Conservation (phyloP, 2,888 invertebrate species). For the Idaea dimidiata region DNA sequence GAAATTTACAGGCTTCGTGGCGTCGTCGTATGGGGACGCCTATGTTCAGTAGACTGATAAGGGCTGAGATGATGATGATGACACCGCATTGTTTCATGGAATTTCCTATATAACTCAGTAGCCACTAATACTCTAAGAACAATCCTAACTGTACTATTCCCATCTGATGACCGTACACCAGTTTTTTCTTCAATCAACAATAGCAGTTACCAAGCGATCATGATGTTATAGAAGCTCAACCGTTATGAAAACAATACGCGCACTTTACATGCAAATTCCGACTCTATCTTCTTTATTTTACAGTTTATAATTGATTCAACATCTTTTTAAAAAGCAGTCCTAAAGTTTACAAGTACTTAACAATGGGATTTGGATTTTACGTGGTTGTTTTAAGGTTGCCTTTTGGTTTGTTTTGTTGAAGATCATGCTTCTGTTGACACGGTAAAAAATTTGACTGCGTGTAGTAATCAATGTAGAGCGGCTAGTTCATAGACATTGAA, state of each 20-base stretch:
- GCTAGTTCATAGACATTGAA: not conserved
- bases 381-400: not conserved
- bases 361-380: not conserved
- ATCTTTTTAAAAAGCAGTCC: not conserved
- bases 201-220: constrained; percentile 59
- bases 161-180: not conserved
- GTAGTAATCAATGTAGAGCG: constrained; percentile 1
- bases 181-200: constrained; percentile 51
- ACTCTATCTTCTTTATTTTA: not conserved
- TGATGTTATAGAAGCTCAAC: constrained; percentile 59
- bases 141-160: not conserved
- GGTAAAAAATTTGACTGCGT: not conserved
- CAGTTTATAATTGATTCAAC: not conserved
- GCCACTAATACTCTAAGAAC: not conserved
- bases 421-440: constrained; percentile 1
- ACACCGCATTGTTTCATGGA: not conserved
- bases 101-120: not conserved
- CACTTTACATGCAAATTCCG: constrained; percentile 3
- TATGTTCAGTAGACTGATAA: too few relatives aligned
- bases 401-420: not conserved
- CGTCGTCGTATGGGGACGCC: too few relatives aligned
- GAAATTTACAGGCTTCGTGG: too few relatives aligned
- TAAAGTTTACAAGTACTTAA: not conserved
- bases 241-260: constrained; percentile 38
- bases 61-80: too few relatives aligned